Conservation (phyloP, 2,888 invertebrate genomes). For the Tipula helvola region DNA sequence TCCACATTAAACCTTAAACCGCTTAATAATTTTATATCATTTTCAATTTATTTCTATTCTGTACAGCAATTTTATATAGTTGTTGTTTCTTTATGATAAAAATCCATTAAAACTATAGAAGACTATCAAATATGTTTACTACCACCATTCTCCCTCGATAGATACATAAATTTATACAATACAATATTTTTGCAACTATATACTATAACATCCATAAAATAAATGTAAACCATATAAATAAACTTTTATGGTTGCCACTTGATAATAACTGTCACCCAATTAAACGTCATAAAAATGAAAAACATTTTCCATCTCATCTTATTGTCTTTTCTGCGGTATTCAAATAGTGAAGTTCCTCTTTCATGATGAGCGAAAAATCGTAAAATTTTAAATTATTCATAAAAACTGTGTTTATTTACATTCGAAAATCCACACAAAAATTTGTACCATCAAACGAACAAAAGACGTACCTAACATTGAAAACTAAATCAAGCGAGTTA, state of each 20-base stretch:
- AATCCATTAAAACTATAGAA: background rate
- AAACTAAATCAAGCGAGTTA: background rate
- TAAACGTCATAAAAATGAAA: background rate
- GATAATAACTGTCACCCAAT: constrained; percentile 4
- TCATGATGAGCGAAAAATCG: background rate
- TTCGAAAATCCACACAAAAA: background rate
- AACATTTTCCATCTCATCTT: background rate
- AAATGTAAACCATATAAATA: background rate
- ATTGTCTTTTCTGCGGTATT: background rate
- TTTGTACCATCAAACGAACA: background rate
- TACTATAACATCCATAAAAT: background rate
- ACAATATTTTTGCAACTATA: background rate
- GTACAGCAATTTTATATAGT: background rate
- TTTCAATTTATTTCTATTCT: background rate
- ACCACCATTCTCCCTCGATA: background rate
- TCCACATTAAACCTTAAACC: background rate
- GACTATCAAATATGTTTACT: background rate
- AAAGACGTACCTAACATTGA: background rate
- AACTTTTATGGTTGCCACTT: background rate
- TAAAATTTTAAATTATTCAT: background rate
- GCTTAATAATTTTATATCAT: background rate
- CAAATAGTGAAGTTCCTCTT: background rate
- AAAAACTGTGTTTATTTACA: background rate
- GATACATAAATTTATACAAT: background rate
- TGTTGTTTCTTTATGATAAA: background rate